Evolutionary conservation across 1,140 invertebrate species (phyloP).

Genomic region (Cyclina sinensis): DNA sequence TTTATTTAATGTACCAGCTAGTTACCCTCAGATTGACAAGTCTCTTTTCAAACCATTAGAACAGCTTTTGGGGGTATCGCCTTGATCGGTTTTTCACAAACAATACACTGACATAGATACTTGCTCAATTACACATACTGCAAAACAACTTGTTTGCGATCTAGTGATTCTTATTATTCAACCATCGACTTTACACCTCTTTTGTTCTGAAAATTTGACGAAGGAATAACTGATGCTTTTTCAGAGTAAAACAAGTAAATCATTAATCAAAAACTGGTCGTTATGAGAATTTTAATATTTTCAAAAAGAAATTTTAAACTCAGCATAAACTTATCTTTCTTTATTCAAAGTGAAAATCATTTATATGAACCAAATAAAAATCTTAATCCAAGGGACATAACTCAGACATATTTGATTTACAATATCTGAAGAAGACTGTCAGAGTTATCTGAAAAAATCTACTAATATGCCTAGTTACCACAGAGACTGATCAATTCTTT

Average conservation of each 20-base stretch:
- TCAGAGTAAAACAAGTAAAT: background rate
- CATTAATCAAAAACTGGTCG: background rate
- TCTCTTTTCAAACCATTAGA: background rate
- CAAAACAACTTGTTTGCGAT: slow-evolving; percentile 24
- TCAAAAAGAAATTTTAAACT: too few species aligned
- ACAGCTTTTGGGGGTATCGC: slow-evolving; percentile 10
- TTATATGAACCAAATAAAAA: background rate
- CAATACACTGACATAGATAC: slow-evolving; percentile 38
- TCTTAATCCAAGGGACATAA: slow-evolving; percentile 4
- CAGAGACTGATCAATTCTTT: too few species aligned
- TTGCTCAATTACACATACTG: slow-evolving; percentile 53
- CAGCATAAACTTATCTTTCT: too few species aligned
- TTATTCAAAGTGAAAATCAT: too few species aligned
- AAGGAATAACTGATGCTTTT: background rate
- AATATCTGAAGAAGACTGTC: background rate
- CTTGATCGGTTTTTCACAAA: slow-evolving; percentile 29
- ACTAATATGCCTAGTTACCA: too few species aligned
- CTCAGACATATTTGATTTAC: background rate
- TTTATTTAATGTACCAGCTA: background rate
- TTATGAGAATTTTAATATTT: too few species aligned
- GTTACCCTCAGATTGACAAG: slow-evolving; percentile 22
- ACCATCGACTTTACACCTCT: background rate
- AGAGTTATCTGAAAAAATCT: background rate
- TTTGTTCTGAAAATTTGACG: background rate
- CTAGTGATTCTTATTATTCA: slow-evolving; percentile 14